A percentile compares a stretch with the other conserved stretches of the same genome.
Evolutionary conservation across 2,113 vertebrate species (phyloP).

Genomic region (Falcunculus frontatus): DNA sequence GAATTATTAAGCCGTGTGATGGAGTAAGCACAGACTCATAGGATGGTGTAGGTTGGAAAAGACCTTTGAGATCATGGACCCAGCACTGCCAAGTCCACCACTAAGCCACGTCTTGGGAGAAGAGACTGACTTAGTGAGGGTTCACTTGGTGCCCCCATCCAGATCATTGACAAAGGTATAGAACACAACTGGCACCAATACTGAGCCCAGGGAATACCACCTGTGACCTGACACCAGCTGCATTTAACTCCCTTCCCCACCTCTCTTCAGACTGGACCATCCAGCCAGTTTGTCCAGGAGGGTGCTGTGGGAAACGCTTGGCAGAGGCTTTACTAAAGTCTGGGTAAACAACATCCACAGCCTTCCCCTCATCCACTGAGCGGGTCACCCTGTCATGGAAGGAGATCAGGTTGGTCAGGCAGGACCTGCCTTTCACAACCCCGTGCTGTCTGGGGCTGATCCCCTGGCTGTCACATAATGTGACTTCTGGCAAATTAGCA

Average conservation of each 20-base stretch:
- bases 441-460: background rate
- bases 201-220: background rate
- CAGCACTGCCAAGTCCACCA: background rate
- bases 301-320: background rate
- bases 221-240: no score
- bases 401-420: background rate
- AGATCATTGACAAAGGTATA: fast-evolving
- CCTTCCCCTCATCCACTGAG: background rate
- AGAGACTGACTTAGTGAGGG: background rate
- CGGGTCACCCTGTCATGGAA: background rate
- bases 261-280: background rate
- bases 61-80: background rate
- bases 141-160: fast-evolving
- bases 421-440: background rate
- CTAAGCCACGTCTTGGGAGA: background rate
- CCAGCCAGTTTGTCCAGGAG: background rate
- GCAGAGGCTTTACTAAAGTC: background rate
- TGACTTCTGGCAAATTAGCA: background rate
- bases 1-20: background rate
- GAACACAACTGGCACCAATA: fast-evolving
- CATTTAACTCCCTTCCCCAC: background rate
- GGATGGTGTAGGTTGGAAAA: background rate
- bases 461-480: background rate
- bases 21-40: background rate
- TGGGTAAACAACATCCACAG: background rate